Evolutionary conservation across 2,888 invertebrate genomes (phyloP), one percentile per base, ranked within the genome.

Genomic region (Oligia strigilis): DNA sequence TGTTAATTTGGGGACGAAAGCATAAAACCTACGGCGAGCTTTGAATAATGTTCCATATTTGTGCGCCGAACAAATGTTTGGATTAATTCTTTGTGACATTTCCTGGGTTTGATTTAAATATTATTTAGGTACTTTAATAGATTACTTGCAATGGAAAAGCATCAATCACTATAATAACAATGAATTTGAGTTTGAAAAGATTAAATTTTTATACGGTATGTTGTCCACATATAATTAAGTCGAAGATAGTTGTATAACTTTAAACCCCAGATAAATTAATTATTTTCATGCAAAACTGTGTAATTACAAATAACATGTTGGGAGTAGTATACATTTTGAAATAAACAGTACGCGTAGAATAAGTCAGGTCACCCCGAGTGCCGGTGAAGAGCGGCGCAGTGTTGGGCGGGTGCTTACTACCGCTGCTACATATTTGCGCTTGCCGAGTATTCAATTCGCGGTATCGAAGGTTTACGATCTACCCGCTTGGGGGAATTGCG

Each of bases 391-490:
- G 85, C 80, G 79, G 69, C 81, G 78, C 82, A 76, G 79, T 88
- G 83, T 88, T 87, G 91, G 90, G 89, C 89, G 92, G 91, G 90
- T 83, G 89, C 87, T 87, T 90, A 93, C 93, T 93, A 92, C 91
- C 91, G 92, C 88, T 89, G 92, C 92, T 94, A 94, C 94, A 94
- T 95, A 95, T 95, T 95, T 93, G 95, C 92, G 93, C 94, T 93
- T 92, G 92, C 92, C 86, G 93, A 92, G 94, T 94, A 95, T 96
- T 96, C 96, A 96, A 96, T 96, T 95, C 96, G 95, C 91, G 95
- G 95, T 96, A 96, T 96, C 96, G 94, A 93, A 95, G 95, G 95
- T 95, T 96, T 96, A 96, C 95, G 95, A 96, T 95, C 96, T 94
- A 93, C 94, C 95, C 95, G 95, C 95, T 95, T 93, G 94, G 96